These are phyloP conservation scores for Elgaria multicarinata DNA, from an alignment of 2,113 vertebrate species.

Conservation along the genomic window DNA sequence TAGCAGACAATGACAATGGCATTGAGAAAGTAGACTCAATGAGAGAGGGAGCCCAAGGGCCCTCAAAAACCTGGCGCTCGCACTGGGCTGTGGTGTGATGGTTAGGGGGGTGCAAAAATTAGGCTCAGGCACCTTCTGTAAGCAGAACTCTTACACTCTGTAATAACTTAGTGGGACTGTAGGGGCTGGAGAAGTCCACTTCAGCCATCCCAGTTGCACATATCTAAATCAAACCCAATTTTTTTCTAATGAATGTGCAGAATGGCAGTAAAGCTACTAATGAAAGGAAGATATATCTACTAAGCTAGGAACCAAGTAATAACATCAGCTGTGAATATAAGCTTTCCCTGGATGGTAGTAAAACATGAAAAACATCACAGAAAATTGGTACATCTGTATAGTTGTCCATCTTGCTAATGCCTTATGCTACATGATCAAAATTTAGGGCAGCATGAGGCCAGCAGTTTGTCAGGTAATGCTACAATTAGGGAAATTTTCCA, in stretches of 20 bases:
- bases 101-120: no score
- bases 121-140: no score
- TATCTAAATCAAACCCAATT: no score
- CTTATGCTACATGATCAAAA: not conserved
- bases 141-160: no score
- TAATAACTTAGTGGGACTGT: no score
- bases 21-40: no score
- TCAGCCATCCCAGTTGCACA: no score
- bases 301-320: not conserved
- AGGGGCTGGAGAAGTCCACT: no score
- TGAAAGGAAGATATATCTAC: not conserved
- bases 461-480: not conserved
- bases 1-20: no score
- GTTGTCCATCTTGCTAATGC: not conserved
- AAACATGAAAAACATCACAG: not conserved
- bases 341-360: not conserved
- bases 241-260: not conserved
- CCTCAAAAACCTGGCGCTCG: no score
- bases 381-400: not conserved
- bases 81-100: no score
- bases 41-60: no score
- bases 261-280: not conserved
- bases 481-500: not conserved
- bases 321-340: not conserved
- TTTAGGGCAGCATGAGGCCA: not conserved